These are phyloP conservation scores for Fundulus diaphanus DNA, from an alignment of 2,797 vertebrate genomes.

Conservation along the genomic window DNA sequence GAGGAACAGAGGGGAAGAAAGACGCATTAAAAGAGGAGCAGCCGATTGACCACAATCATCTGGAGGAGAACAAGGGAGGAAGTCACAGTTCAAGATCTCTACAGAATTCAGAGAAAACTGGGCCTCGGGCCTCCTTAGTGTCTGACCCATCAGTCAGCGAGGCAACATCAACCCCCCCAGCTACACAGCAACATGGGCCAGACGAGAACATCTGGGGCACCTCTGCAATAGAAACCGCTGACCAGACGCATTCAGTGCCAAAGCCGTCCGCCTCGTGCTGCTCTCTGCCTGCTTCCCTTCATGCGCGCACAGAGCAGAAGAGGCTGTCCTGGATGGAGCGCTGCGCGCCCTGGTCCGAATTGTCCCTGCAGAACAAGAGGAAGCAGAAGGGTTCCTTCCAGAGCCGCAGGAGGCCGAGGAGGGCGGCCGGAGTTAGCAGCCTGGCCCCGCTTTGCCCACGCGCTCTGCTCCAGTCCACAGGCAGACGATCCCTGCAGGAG, in stretches of 20 bases:
- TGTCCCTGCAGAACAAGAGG: conserved; percentile 80
- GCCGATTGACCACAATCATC: background rate
- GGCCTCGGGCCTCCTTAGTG: background rate
- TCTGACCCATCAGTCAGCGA: background rate
- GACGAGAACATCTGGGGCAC: background rate
- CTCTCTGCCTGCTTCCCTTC: conserved; percentile 45
- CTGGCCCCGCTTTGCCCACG: conserved; percentile 77
- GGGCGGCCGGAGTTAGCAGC: conserved; percentile 23
- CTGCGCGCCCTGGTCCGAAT: conserved; percentile 85
- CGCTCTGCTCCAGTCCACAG: conserved; percentile 78
- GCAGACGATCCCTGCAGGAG: conserved; percentile 84
- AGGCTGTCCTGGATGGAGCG: conserved; percentile 87
- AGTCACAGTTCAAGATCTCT: background rate
- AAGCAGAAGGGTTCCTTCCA: conserved; percentile 52
- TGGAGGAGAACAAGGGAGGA: conserved; percentile 1
- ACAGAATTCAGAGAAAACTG: background rate
- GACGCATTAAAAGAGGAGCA: background rate
- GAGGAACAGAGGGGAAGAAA: background rate
- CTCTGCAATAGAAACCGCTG: background rate
- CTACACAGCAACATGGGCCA: background rate
- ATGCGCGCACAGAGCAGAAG: conserved; percentile 81
- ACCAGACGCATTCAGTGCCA: background rate
- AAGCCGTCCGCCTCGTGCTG: background rate
- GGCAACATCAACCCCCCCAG: background rate
- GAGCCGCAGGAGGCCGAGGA: conserved; percentile 58